These are phyloP conservation scores for Emydoidea blandingii DNA, from an alignment of 2,797 vertebrate genomes.

Conservation along the genomic window DNA sequence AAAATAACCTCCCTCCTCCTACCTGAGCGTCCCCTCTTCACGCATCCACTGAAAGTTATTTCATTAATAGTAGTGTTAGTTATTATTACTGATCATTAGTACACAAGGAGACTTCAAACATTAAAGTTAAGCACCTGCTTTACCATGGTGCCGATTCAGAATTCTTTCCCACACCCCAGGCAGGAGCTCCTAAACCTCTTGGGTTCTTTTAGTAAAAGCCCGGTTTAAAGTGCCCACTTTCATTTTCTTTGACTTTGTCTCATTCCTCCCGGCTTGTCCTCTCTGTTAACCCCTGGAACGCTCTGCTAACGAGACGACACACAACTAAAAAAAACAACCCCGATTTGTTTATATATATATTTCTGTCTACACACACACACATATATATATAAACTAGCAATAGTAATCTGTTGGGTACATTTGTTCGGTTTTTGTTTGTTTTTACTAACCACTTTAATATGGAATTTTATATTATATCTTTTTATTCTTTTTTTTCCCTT, in stretches of 20 bases:
- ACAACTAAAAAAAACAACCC: background rate
- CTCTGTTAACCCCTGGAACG: background rate
- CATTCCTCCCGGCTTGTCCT: background rate
- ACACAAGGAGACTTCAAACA: too few relatives aligned
- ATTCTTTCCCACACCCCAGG: too few relatives aligned
- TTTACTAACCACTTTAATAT: background rate
- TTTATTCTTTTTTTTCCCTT: constrained; percentile 20
- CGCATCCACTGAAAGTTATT: too few relatives aligned
- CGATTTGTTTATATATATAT: background rate
- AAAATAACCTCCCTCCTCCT: too few relatives aligned
- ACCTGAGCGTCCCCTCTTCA: too few relatives aligned
- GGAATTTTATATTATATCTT: constrained; percentile 3
- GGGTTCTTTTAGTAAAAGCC: too few relatives aligned
- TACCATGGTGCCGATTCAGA: too few relatives aligned
- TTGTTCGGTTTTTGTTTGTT: background rate
- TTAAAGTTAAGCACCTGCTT: too few relatives aligned
- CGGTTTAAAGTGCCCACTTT: too few relatives aligned
- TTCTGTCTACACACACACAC: background rate
- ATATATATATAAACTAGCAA: background rate
- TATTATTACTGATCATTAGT: background rate
- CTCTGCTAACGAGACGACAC: background rate
- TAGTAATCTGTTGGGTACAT: background rate
- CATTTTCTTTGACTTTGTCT: background rate
- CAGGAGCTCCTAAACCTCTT: too few relatives aligned
- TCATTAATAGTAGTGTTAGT: too few relatives aligned